phyloP scores from a whole-genome alignment of 2,113 vertebrate genomes.

The Naja naja region DNA sequence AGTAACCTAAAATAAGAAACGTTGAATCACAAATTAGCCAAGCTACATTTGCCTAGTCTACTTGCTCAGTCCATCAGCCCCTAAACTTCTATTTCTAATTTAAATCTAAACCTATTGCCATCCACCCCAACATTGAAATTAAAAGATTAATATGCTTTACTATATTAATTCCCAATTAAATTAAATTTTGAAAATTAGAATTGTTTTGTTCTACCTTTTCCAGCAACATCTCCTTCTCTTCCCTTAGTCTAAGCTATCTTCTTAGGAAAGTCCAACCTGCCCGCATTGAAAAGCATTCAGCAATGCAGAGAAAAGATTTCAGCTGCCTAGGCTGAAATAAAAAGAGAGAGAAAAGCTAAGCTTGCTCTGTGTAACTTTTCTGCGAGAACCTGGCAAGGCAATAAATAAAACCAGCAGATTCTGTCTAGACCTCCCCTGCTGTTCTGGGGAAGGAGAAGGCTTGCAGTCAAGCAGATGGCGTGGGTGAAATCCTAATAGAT shows the following conservation, averaged over 20 bases:
- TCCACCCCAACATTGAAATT: not conserved
- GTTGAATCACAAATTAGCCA: not conserved
- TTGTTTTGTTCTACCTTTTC: not conserved
- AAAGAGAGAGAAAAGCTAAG: constrained; percentile 20
- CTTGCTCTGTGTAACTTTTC: constrained; percentile 48
- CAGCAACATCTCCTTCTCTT: not conserved
- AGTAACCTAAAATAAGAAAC: not conserved
- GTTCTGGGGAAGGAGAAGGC: constrained; percentile 56
- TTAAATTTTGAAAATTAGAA: not conserved
- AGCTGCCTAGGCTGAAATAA: constrained; percentile 43
- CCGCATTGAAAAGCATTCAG: constrained; percentile 21
- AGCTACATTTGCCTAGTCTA: not conserved
- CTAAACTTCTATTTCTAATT: not conserved
- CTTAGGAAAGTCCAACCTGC: not conserved
- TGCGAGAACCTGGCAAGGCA: constrained; percentile 45
- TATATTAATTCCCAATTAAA: not conserved
- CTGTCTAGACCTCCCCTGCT: constrained; percentile 69
- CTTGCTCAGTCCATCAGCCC: not conserved
- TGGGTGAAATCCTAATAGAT: constrained; percentile 59
- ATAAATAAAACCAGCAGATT: constrained; percentile 45
- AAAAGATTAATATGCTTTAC: not conserved
- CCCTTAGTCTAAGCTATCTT: not conserved
- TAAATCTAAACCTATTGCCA: not conserved
- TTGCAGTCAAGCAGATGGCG: constrained; percentile 41
- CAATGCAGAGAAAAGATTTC: constrained; percentile 32